Conservation (phyloP, 2,797 vertebrate species). For the Rhincodon typus region DNA sequence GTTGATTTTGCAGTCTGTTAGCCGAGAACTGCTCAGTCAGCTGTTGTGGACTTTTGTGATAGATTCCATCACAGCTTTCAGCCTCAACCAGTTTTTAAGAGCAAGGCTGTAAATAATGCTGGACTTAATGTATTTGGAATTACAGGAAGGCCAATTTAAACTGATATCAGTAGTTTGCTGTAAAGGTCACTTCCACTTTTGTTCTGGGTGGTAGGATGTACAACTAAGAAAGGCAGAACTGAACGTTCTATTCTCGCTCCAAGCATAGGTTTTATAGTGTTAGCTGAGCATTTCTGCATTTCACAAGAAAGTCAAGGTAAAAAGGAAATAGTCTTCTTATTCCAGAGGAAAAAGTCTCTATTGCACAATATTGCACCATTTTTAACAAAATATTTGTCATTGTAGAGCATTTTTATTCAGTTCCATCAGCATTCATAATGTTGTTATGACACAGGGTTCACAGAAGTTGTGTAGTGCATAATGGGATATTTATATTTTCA, state of each 20-base stretch:
- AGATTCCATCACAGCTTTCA: conserved; percentile 23
- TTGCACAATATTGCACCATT: background rate
- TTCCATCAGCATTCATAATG: background rate
- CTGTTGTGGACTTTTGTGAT: background rate
- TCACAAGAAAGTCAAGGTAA: background rate
- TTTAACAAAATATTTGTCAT: background rate
- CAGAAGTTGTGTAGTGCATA: background rate
- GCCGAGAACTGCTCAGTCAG: background rate
- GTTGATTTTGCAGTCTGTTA: conserved; percentile 26
- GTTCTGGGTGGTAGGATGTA: background rate
- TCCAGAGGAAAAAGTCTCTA: background rate
- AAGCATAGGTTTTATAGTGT: background rate
- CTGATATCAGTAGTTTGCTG: conserved; percentile 12
- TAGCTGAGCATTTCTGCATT: background rate
- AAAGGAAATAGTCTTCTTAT: background rate
- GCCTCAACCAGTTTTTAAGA: conserved; percentile 5
- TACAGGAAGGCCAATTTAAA: conserved; percentile 15
- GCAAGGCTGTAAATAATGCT: conserved; percentile 35
- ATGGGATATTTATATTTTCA: background rate
- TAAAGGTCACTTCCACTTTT: conserved; percentile 6
- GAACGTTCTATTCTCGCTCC: background rate
- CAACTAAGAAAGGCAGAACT: background rate
- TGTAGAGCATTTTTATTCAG: background rate
- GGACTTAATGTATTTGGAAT: conserved; percentile 22
- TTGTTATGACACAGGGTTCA: background rate